Base-by-base conservation (phyloP, 2,888 invertebrate species). In the Hirtodrosophila cameraria region DNA sequence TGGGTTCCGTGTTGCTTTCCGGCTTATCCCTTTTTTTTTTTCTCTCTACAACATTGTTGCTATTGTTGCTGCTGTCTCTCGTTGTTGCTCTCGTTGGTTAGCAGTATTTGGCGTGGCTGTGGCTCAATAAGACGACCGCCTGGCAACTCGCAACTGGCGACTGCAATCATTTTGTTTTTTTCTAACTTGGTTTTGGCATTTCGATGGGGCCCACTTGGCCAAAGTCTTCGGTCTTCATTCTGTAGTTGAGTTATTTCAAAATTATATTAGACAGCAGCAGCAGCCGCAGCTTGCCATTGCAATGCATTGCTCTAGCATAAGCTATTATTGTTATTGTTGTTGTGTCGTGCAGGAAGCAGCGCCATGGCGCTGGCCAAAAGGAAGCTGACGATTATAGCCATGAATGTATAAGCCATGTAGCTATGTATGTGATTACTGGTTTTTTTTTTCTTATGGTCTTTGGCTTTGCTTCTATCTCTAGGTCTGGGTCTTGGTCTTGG, bases 1-100 rank as follows among this genome's bases (percentile, higher is more conserved):
- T 89, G 88, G 88, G 87, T 89, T 89, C 87, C 88, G 87, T 87
- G 88, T 77, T 86, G 87, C 88, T 89, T 89, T 85, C 88, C 88
- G 85, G 84, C 85, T 87, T 83, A 87, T 88, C 88, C 89, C 86
- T 89, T 87, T 80, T 81, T 69, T 71, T 54, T 23, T 23, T 7
- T 23, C 23, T 23, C 55, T 46, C n/a, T n/a, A n/a, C n/a, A n/a
- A 42, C 38, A 38, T 57, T 49, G 48, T 60, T 57, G 38, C 30
- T 43, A 20, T 55, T 59, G 11, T 45, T 59, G 31, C 30, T 25
- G 27, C n/a, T 58, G 45, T 38, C 18, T 57, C 55, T 16, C 28
- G 27, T 23, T 35, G 23, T 23, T 49, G 50, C n/a, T 67, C 66
- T 80, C 27, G 68, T 62, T 67, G 53, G 41, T 67, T 49, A 46